phyloP scores from a whole-genome alignment of 2,888 invertebrate species.

The Corbicula japonica region DNA sequence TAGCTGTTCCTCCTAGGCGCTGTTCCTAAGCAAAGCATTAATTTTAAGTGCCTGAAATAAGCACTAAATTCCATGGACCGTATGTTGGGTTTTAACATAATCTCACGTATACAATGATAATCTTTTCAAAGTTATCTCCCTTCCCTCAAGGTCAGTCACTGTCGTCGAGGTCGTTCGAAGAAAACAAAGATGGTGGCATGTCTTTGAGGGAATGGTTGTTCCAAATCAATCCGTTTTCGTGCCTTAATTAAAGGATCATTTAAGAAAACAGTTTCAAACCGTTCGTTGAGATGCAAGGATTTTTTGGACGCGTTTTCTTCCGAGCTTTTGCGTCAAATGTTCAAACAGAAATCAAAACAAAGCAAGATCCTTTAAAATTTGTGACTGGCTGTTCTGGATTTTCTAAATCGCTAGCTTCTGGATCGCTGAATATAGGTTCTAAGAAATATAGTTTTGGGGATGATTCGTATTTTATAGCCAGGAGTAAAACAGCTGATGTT shows the following conservation, averaged over 20 bases:
- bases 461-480: slow-evolving; percentile 97
- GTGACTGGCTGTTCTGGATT: slow-evolving; percentile 95
- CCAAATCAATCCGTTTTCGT: slow-evolving; percentile 14
- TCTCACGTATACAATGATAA: too few relatives aligned
- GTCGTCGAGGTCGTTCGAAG: slow-evolving; percentile 72
- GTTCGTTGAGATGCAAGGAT: slow-evolving; percentile 20
- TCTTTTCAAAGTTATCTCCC: too few relatives aligned
- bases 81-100: too few relatives aligned
- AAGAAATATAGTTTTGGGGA: slow-evolving; percentile 96
- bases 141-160: too few relatives aligned
- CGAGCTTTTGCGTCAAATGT: slow-evolving; percentile 60
- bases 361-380: slow-evolving; percentile 87
- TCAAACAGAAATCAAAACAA: slow-evolving; percentile 59
- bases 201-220: slow-evolving; percentile 40
- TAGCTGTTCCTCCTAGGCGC: too few relatives aligned
- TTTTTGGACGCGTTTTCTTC: slow-evolving; percentile 47
- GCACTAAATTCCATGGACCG: too few relatives aligned
- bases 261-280: neutral
- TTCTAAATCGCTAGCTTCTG: slow-evolving; percentile 90
- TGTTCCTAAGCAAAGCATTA: too few relatives aligned
- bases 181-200: slow-evolving; percentile 75
- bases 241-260: slow-evolving; percentile 6
- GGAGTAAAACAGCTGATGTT: slow-evolving; percentile 94
- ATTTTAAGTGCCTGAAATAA: too few relatives aligned
- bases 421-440: slow-evolving; percentile 82